These are phyloP conservation scores for Gallinago media DNA, from an alignment of 2,113 vertebrate species.

Conservation along the genomic window DNA sequence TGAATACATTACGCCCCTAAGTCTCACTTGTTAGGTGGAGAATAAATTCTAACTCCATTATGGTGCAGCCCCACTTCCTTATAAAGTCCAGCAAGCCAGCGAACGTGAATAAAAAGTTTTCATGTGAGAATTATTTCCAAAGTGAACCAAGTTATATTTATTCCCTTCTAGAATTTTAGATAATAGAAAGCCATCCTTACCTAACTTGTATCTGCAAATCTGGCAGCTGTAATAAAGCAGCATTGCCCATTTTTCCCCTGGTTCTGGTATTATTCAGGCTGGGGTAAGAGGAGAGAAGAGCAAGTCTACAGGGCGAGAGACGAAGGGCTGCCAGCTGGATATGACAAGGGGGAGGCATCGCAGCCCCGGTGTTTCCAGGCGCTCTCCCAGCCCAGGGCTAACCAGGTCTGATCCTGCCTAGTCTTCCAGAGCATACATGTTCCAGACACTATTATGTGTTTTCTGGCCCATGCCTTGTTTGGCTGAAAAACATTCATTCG, in stretches of 20 bases:
- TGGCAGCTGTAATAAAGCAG: not conserved
- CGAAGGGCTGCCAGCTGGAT: not conserved
- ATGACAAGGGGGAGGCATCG: not conserved
- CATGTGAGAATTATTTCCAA: not conserved
- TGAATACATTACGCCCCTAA: fast-evolving
- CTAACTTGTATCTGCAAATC: not conserved
- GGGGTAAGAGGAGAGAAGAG: not conserved
- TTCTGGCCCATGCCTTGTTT: not conserved
- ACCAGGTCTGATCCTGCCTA: not conserved
- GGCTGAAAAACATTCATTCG: not conserved
- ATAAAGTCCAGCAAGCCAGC: not conserved
- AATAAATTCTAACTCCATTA: not conserved
- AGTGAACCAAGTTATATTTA: not conserved
- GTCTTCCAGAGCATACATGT: not conserved
- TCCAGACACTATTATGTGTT: not conserved
- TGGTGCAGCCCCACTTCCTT: not conserved
- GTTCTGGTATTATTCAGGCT: not conserved
- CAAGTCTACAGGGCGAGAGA: not conserved
- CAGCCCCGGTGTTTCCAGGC: not conserved
- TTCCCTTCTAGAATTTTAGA: not conserved
- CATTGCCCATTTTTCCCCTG: not conserved
- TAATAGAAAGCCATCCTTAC: not conserved
- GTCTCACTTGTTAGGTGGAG: not conserved
- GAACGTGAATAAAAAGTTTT: not conserved
- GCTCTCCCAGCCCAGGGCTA: fast-evolving